Evolutionary conservation across 2,888 invertebrate genomes (phyloP).

Genomic region (Apodemia zela): DNA sequence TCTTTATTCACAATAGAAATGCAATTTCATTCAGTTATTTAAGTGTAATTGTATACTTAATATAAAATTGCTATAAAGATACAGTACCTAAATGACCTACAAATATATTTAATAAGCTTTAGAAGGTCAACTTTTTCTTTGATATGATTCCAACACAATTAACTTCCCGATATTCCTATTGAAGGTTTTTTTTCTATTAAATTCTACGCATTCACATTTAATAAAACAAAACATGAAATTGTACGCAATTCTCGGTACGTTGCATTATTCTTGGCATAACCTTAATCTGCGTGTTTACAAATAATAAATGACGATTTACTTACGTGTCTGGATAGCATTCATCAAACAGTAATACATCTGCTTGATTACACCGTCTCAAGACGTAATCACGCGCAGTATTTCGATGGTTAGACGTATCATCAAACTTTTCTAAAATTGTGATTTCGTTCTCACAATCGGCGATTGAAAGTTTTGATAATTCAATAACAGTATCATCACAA

Average conservation of each 20-base stretch:
- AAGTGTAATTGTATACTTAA: neutral
- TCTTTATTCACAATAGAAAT: neutral
- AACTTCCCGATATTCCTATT: constrained; percentile 6
- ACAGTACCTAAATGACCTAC: constrained; percentile 31
- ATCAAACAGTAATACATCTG: constrained; percentile 81
- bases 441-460: constrained; percentile 66
- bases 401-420: constrained; percentile 59
- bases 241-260: constrained; percentile 6
- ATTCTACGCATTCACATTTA: neutral
- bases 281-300: constrained; percentile 11
- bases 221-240: neutral
- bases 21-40: neutral
- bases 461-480: constrained; percentile 75
- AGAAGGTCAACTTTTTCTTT: constrained; percentile 9
- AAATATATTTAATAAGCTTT: constrained; percentile 16
- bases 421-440: constrained; percentile 65
- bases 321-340: constrained; percentile 84
- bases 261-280: constrained; percentile 25
- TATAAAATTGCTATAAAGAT: neutral
- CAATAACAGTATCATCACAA: constrained; percentile 79
- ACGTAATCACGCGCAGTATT: constrained; percentile 70
- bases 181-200: constrained; percentile 3
- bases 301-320: constrained; percentile 43
- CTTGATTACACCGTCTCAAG: constrained; percentile 85
- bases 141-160: constrained; percentile 13